phyloP scores from a whole-genome alignment of 1,140 invertebrate species.

The Pachypeltis micranthus region DNA sequence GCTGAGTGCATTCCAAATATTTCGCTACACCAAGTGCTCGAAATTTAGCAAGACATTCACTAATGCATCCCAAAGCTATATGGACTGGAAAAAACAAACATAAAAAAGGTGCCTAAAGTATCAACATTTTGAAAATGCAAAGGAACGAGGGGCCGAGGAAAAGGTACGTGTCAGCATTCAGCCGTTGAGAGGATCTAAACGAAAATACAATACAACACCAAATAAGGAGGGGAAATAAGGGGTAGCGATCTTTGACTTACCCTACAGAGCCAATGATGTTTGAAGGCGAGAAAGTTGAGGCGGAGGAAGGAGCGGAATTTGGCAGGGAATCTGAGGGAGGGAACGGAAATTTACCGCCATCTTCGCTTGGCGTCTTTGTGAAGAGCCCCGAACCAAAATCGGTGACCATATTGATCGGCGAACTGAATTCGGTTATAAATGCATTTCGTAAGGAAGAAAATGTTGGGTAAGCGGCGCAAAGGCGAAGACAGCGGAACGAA shows the following conservation, averaged over 20 bases:
- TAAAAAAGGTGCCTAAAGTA: no score
- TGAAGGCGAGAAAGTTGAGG: conserved; percentile 27
- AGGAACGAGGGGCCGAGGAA: no score
- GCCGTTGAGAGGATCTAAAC: no score
- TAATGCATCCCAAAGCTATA: no score
- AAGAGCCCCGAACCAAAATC: conserved; percentile 68
- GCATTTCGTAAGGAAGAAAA: conserved; percentile 20
- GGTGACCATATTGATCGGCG: conserved; percentile 75
- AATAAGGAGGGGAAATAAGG: not conserved
- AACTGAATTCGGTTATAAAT: conserved; percentile 42
- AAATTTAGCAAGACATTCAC: no score
- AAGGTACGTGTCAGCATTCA: no score
- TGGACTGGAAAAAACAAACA: no score
- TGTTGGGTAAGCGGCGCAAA: no score
- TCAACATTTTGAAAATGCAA: no score
- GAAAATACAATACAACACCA: no score
- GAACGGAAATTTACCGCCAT: conserved; percentile 46
- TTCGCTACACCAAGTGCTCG: no score
- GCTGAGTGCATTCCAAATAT: no score
- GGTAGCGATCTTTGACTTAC: conserved; percentile 24
- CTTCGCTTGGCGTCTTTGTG: conserved; percentile 76
- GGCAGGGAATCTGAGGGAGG: conserved; percentile 29
- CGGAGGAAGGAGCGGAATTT: conserved; percentile 20
- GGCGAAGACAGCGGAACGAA: not conserved
- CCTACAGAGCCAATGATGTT: conserved; percentile 30